Evolutionary conservation across 2,888 invertebrate genomes (phyloP).

Genomic region (Itoplectis maculator): DNA sequence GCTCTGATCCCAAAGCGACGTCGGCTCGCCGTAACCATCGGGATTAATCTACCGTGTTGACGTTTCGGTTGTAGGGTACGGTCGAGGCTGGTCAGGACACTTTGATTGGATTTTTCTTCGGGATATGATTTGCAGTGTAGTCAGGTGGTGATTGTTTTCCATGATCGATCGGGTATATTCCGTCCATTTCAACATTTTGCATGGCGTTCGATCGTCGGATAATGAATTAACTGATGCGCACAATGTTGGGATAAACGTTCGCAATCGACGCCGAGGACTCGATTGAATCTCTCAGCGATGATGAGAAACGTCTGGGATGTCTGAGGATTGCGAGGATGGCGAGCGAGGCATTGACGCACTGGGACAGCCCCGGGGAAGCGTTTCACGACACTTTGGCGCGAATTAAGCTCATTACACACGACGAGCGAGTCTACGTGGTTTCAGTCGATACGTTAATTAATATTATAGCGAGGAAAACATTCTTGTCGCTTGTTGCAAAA

Average conservation of each 20-base stretch:
- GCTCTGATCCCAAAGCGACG: slow-evolving; percentile 16
- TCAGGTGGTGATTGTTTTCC: not conserved
- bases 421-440: not conserved
- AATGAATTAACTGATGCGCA: not conserved
- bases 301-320: not conserved
- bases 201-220: not conserved
- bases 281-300: slow-evolving; percentile 8
- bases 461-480: slow-evolving; percentile 40
- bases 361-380: slow-evolving; percentile 43
- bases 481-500: slow-evolving; percentile 13
- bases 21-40: not conserved
- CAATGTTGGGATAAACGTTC: not conserved
- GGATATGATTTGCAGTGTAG: not conserved
- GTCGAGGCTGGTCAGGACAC: too few relatives aligned
- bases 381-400: slow-evolving; percentile 26
- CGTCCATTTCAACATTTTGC: too few relatives aligned
- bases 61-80: too few relatives aligned
- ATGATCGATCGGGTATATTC: not conserved
- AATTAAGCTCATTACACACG: slow-evolving; percentile 21
- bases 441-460: slow-evolving; percentile 40
- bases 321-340: not conserved
- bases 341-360: slow-evolving; percentile 52
- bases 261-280: not conserved
- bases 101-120: too few relatives aligned
- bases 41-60: not conserved